Evolutionary conservation across 2,797 vertebrate genomes (phyloP), one percentile per base, ranked within the genome.

Genomic region (Enteromius radiatus): DNA sequence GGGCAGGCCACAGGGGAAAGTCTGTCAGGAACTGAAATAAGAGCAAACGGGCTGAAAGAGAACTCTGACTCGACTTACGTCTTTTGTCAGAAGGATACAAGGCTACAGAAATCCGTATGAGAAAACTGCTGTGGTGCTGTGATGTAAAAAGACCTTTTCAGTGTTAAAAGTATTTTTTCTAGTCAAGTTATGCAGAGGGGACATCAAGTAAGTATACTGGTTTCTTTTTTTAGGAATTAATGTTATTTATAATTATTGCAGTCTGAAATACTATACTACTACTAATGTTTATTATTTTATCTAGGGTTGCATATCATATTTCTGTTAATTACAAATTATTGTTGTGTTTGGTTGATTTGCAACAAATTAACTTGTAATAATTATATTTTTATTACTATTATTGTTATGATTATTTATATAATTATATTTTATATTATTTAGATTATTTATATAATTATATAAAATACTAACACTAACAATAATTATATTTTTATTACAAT

Each of bases 21-120:
- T 75, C 88, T 90, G 88, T 91, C 88, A 89, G 87, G 86, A 80
- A 59, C 74, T 86, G 76, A 87, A 88, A 88, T 86, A 68, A 78
- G 33, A 82, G 80, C 38, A 23, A 86, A 86, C 67, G 88, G 86
- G 88, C 83, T 59, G 86, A 78, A 59, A 77, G 76, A 64, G 61
- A 86, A 45, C 76, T 88, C 47, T 84, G 85, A 77, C 86, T 78
- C 83, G 67, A 74, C 84, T 87, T 84, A 87, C 83, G 80, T 54
- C 81, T 65, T 85, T 85, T 91, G 77, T 82, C 84, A 91, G 88
- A 84, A 74, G 77, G 33, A 63, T 79, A 65, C 12, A 3, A 54
- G 47, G 10, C 5, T 28, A 26, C 41, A 26, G 14, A 78, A 67
- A 54, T 38, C 36, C 71, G 19, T 23, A 61, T 6, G 2, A 23